phyloP scores from a whole-genome alignment of 2,888 invertebrate species.

The Prenolepis imparis region DNA sequence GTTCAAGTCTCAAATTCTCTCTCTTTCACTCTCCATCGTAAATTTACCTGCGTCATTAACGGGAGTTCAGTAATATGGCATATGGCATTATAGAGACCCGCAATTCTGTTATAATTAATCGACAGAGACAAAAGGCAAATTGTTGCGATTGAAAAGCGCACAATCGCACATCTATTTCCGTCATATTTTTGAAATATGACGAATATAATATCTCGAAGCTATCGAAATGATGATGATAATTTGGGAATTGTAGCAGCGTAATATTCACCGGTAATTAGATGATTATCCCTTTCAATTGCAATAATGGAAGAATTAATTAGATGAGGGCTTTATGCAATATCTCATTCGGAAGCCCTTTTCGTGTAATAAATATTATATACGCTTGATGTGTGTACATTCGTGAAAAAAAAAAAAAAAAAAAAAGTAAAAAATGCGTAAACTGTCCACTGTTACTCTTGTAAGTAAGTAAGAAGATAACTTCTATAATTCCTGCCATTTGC shows the following conservation, averaged over 20 bases:
- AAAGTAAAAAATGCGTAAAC: neutral
- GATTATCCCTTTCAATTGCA: neutral
- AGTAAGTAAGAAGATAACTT: conserved; percentile 31
- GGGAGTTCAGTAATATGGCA: conserved; percentile 20
- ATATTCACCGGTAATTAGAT: conserved; percentile 5
- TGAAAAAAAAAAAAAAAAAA: neutral
- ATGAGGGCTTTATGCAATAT: neutral
- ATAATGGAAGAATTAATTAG: conserved; percentile 8
- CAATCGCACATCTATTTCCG: neutral
- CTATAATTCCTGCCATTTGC: conserved; percentile 48
- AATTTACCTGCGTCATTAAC: conserved; percentile 50
- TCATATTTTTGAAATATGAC: neutral
- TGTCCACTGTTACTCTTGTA: neutral
- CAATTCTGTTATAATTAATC: conserved; percentile 42
- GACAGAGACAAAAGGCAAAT: conserved; percentile 27
- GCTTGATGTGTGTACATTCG: neutral
- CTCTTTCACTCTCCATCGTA: neutral
- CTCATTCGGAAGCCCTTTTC: neutral
- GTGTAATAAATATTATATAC: neutral
- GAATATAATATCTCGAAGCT: neutral
- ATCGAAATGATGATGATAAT: neutral
- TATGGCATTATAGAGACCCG: conserved; percentile 8
- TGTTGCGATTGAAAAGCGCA: conserved; percentile 15
- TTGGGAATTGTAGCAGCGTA: neutral
- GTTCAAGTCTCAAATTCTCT: conserved; percentile 58